Evolutionary conservation across 2,888 invertebrate species (phyloP).

Genomic region (Stenolophus ochropezus): DNA sequence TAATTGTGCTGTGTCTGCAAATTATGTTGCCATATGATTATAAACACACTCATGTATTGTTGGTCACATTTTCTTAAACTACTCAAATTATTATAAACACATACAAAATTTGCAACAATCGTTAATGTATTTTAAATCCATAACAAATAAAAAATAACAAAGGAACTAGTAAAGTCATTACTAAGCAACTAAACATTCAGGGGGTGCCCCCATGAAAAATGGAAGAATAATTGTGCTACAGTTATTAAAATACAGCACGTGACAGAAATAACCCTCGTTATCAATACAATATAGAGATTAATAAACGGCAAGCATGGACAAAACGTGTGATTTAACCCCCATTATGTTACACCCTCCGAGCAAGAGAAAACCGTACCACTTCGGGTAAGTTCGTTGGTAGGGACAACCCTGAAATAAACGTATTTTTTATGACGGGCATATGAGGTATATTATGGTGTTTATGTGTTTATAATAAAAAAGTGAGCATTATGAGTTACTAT

Average conservation of each 20-base stretch:
- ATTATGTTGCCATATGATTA: no score
- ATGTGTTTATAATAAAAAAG: no score
- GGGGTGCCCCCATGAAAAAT: slow-evolving; percentile 4
- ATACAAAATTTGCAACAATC: no score
- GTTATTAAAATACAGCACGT: slow-evolving; percentile 63
- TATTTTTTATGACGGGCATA: no score
- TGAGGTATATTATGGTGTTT: no score
- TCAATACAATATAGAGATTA: slow-evolving; percentile 64
- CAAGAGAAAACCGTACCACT: neutral
- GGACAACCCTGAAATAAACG: no score
- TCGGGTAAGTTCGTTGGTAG: slow-evolving; percentile 48
- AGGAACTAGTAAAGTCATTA: neutral
- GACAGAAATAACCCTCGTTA: slow-evolving; percentile 66
- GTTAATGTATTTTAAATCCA: no score
- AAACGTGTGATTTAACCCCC: slow-evolving; percentile 57
- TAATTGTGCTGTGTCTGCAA: no score
- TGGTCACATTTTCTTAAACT: no score
- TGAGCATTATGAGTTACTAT: no score
- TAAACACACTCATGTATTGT: no score
- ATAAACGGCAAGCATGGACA: slow-evolving; percentile 62
- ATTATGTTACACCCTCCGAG: slow-evolving; percentile 26
- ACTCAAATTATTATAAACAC: no score
- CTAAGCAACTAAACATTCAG: neutral
- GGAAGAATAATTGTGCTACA: slow-evolving; percentile 9
- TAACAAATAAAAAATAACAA: neutral